A percentile compares a stretch with the other conserved stretches of the same genome.
Evolutionary conservation across 1,140 invertebrate species (phyloP).

Genomic region (Ooceraea biroi): DNA sequence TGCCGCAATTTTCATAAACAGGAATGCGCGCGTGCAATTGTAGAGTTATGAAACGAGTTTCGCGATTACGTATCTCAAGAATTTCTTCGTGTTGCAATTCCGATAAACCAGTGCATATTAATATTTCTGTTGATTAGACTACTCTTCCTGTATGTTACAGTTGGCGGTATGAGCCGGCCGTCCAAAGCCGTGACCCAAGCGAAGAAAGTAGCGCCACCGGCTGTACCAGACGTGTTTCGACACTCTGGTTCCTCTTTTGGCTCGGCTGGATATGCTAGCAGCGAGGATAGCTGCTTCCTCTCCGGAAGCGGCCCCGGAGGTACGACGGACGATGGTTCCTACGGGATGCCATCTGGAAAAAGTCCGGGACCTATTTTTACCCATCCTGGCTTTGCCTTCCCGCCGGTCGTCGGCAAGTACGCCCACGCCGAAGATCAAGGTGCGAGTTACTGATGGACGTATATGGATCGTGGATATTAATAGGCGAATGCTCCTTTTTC

Average conservation of each 20-base stretch:
- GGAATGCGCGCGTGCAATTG: background rate
- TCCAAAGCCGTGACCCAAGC: conserved; percentile 91
- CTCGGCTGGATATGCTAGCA: conserved; percentile 91
- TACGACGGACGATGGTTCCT: conserved; percentile 80
- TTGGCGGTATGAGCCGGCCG: conserved; percentile 93
- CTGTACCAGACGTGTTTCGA: conserved; percentile 92
- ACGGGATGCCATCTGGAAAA: conserved; percentile 86
- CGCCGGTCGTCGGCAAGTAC: conserved; percentile 85
- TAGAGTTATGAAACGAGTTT: background rate
- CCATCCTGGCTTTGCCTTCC: conserved; percentile 87
- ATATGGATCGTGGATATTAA: conserved; percentile 24
- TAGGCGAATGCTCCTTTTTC: conserved; percentile 19
- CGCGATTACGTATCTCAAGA: no score
- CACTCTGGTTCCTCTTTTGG: conserved; percentile 92
- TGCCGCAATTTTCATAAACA: no score
- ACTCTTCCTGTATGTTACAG: conserved; percentile 84
- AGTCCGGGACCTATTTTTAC: conserved; percentile 87
- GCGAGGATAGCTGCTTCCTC: conserved; percentile 89
- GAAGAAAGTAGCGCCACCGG: conserved; percentile 94
- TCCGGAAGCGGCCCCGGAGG: conserved; percentile 81
- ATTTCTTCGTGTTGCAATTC: background rate
- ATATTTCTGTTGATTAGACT: background rate
- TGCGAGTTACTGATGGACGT: conserved; percentile 59
- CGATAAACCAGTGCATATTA: background rate
- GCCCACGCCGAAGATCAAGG: conserved; percentile 89